These are phyloP conservation scores for Leptinotarsa rubiginosa DNA, from an alignment of 2,888 invertebrate species.

Conservation along the genomic window DNA sequence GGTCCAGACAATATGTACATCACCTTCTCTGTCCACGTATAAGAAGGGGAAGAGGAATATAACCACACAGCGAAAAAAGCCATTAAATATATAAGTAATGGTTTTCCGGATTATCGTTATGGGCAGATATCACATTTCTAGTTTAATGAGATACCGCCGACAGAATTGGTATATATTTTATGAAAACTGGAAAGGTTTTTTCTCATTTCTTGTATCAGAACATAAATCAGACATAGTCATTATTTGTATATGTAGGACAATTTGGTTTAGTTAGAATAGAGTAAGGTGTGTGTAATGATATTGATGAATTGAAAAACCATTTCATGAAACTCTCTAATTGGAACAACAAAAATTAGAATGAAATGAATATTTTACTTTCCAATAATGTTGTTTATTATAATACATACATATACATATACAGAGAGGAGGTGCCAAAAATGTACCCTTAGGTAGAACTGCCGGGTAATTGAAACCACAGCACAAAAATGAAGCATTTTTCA, in stretches of 20 bases:
- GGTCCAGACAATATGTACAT: conserved; percentile 58
- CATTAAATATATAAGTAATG: conserved; percentile 60
- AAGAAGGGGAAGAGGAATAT: conserved; percentile 53
- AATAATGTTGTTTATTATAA: too few species aligned
- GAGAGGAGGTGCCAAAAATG: too few species aligned
- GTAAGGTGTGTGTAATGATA: too few species aligned
- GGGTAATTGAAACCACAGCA: too few species aligned
- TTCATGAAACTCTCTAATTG: too few species aligned
- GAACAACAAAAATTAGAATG: too few species aligned
- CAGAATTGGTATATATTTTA: conserved; percentile 43
- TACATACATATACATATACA: too few species aligned
- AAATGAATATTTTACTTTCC: too few species aligned
- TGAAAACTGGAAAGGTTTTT: conserved; percentile 42
- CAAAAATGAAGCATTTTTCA: too few species aligned
- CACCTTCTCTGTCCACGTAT: conserved; percentile 60
- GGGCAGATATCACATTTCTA: conserved; percentile 56
- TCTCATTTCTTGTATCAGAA: conserved; percentile 37
- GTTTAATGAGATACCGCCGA: conserved; percentile 56
- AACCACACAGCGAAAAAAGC: conserved; percentile 52
- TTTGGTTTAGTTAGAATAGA: conserved; percentile 3
- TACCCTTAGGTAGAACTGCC: too few species aligned
- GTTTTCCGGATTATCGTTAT: conserved; percentile 59
- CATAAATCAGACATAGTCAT: conserved; percentile 39
- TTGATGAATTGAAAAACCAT: too few species aligned
- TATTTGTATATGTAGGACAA: conserved; percentile 6